These are phyloP conservation scores for Melanerpes aurifrons DNA, from an alignment of 2,113 vertebrate species.

Conservation along the genomic window DNA sequence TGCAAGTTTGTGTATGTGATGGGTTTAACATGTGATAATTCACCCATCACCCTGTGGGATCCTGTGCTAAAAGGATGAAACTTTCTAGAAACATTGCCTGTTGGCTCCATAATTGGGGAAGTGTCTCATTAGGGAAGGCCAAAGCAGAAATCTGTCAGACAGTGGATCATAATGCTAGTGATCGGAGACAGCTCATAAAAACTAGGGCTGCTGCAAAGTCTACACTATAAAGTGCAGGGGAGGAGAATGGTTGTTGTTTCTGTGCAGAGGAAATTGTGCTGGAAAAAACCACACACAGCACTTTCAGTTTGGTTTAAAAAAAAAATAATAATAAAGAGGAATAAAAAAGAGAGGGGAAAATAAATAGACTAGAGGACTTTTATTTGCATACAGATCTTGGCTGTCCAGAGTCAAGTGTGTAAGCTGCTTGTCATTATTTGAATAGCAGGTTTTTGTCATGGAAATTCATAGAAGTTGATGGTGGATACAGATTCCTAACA, in stretches of 20 bases:
- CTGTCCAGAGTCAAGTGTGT: neutral
- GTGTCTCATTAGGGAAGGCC: slow-evolving; percentile 47
- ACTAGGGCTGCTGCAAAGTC: neutral
- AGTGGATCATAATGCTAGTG: neutral
- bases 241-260: neutral
- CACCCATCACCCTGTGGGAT: neutral
- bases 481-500: neutral
- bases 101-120: neutral
- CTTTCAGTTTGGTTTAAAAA: neutral
- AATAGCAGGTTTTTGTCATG: neutral
- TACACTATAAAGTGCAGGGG: neutral
- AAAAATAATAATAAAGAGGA: neutral
- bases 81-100: neutral
- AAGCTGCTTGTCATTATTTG: neutral
- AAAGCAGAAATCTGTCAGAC: slow-evolving; percentile 6
- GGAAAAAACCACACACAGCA: neutral
- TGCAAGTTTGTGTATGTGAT: neutral
- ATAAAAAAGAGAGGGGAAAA: neutral
- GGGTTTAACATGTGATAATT: slow-evolving; percentile 18
- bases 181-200: slow-evolving; percentile 17
- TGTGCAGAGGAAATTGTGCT: neutral
- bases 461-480: neutral
- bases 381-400: neutral
- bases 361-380: neutral
- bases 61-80: neutral